phyloP scores from a whole-genome alignment of 2,888 invertebrate species.

The Brachylomia viminalis region DNA sequence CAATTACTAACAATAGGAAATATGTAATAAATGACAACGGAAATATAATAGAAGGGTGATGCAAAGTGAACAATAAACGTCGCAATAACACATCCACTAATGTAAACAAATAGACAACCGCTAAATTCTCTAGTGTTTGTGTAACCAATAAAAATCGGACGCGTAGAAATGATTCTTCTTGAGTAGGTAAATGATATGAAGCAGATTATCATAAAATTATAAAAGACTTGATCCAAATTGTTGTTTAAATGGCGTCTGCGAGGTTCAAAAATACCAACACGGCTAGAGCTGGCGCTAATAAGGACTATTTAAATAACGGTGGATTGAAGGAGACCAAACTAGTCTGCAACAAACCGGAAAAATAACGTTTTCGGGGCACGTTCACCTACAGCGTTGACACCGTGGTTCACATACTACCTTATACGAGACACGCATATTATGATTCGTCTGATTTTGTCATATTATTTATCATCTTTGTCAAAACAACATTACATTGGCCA shows the following conservation, averaged over 20 bases:
- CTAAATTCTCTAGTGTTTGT: constrained; percentile 42
- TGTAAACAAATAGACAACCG: constrained; percentile 44
- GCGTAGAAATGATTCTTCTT: constrained; percentile 12
- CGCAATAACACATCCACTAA: constrained; percentile 48
- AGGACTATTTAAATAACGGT: constrained; percentile 81
- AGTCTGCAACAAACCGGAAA: constrained; percentile 86
- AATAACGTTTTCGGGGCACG: constrained; percentile 87
- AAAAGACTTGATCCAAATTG: constrained; percentile 19
- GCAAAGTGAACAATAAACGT: constrained; percentile 41
- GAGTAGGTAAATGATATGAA: constrained; percentile 29
- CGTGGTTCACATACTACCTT: constrained; percentile 76
- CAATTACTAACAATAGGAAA: constrained; percentile 54
- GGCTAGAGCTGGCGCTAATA: constrained; percentile 60
- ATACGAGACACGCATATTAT: constrained; percentile 80
- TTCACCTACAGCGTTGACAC: constrained; percentile 70
- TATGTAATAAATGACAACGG: constrained; percentile 37
- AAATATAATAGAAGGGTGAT: constrained; percentile 37
- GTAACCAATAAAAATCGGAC: constrained; percentile 43
- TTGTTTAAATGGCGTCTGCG: constrained; percentile 26
- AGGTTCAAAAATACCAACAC: constrained; percentile 25
- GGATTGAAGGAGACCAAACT: constrained; percentile 78
- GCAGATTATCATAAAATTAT: constrained; percentile 35
- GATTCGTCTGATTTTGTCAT: constrained; percentile 25
- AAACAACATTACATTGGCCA: constrained; percentile 40
- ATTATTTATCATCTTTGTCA: constrained; percentile 50